A percentile compares a stretch with the other conserved stretches of the same genome.
Evolutionary conservation across 2,113 vertebrate genomes (phyloP).

Genomic region (Psilopsiagon aymara): DNA sequence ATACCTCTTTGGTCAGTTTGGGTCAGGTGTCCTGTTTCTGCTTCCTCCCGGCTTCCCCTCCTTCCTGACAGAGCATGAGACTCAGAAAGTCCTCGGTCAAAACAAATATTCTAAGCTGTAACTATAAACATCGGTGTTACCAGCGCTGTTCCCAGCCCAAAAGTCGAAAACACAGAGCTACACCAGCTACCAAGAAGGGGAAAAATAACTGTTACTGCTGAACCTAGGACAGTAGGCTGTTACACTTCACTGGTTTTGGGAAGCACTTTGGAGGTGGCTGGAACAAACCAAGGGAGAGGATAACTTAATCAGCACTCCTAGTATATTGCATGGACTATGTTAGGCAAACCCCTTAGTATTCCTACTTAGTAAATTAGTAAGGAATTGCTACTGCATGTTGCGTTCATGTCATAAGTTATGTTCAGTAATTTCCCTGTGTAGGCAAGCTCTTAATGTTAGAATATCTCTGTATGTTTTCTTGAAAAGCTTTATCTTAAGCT

Average conservation of each 20-base stretch:
- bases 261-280: not conserved
- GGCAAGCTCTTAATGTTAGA: not conserved
- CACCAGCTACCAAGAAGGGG: too few species aligned
- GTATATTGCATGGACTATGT: not conserved
- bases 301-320: not conserved
- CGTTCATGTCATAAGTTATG: not conserved
- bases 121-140: too few species aligned
- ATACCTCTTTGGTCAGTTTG: too few species aligned
- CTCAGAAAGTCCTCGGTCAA: too few species aligned
- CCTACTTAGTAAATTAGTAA: not conserved
- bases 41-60: too few species aligned
- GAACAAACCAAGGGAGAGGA: not conserved
- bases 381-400: not conserved
- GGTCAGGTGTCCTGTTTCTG: too few species aligned
- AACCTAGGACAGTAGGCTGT: not conserved
- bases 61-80: too few species aligned
- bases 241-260: not conserved
- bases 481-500: not conserved
- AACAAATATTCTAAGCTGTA: too few species aligned
- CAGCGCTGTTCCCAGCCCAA: too few species aligned
- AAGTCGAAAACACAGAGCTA: too few species aligned
- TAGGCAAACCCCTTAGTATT: not conserved
- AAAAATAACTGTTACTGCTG: too few species aligned
- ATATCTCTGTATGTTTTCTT: not conserved
- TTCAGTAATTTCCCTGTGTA: not conserved